Evolutionary conservation across 2,888 invertebrate species (phyloP), one percentile per base, ranked within the genome.

Genomic region (Mamestra brassicae): DNA sequence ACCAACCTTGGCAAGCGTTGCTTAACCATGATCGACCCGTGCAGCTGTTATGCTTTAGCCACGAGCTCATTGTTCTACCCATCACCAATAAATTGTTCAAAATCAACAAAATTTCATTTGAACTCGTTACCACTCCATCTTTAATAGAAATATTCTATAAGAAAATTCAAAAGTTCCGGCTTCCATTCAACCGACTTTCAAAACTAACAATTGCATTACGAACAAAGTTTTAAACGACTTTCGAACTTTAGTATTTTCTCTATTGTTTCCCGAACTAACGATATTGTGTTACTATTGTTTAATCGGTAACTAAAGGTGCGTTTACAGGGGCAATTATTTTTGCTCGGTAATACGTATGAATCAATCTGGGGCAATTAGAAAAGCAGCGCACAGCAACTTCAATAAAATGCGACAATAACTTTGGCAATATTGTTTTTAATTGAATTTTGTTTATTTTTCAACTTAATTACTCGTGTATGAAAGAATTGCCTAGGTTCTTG

Each of bases 121-220:
- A 74, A 66, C 72, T 76, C 61, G 62, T 74, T 66, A 55, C 34
- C 54, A 50, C 61, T 69, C 45, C 78, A 67, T 66, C 65, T 69
- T 62, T 45, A 74, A 79, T 71, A 62, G 62, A 62, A 80, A 77
- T 76, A 64, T 80, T 80, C 58, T 45, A 38, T 67, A 77, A 76
- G 77, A 74, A 69, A 76, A 83, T 80, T 75, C 64, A 75, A 76
- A 76, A 87, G 80, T 69, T 71, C 38, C 58, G 38, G 38, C 74
- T 74, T 67, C 78, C 71, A 76, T 77, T 68, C 64, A 76, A 71
- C 47, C 63, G 69, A 65, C 67, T 78, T 88, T 79, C 69, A 47
- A 65, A 83, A 84, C 76, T 74, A 81, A 80, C 86, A 86, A 86
- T 88, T 81, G 85, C 76, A 78, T 86, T 84, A 80, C 68, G 13